Conservation (phyloP, 2,797 vertebrate species). For the Hipposideros larvatus region DNA sequence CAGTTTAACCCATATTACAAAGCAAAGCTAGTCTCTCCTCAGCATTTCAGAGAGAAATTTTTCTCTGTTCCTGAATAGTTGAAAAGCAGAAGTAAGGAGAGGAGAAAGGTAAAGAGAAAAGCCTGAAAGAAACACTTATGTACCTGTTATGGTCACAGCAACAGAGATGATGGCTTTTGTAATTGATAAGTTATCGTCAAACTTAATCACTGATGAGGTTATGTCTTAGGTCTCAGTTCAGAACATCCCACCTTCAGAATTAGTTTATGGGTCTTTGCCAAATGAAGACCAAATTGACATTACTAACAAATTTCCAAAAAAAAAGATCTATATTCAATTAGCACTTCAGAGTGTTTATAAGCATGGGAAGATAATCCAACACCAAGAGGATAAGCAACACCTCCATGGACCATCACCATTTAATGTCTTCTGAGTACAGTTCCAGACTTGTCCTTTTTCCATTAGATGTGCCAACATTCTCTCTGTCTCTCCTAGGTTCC, state of each 20-base stretch:
- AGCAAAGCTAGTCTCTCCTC: background rate
- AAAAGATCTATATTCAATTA: background rate
- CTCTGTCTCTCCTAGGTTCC: background rate
- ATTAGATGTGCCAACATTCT: background rate
- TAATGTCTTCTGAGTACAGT: background rate
- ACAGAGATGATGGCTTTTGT: background rate
- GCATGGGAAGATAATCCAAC: background rate
- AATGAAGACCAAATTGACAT: background rate
- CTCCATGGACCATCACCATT: background rate
- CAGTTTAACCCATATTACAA: background rate
- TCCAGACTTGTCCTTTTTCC: background rate
- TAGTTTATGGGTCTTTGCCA: background rate
- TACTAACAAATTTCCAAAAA: background rate
- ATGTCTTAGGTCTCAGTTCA: background rate
- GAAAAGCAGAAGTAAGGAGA: background rate
- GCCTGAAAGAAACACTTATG: background rate
- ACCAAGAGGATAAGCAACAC: background rate
- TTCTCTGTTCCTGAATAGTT: background rate
- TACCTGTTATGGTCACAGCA: background rate
- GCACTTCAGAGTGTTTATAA: background rate
- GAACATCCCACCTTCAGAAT: background rate
- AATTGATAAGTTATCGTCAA: background rate
- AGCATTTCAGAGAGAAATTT: constrained; percentile 33
- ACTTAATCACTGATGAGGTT: background rate
- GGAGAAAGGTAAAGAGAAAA: background rate